Evolutionary conservation across 2,797 vertebrate species (phyloP).

Genomic region (Hemibagrus guttatus): DNA sequence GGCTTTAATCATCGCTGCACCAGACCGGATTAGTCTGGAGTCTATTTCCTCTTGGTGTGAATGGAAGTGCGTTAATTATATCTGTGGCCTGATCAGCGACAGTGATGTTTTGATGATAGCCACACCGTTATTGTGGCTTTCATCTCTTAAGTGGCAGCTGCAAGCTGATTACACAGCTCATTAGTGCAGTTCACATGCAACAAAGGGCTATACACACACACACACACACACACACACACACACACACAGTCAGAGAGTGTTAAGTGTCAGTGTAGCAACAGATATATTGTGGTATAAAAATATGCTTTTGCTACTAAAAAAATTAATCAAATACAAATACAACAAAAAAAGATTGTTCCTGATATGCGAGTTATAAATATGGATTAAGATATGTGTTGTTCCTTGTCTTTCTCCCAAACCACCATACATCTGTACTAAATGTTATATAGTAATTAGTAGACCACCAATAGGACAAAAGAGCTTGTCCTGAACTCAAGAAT

Average conservation of each 20-base stretch:
- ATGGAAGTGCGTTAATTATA: conserved; percentile 59
- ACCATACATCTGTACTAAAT: neutral
- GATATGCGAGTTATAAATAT: neutral
- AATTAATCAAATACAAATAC: neutral
- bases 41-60: conserved; percentile 66
- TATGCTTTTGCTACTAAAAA: neutral
- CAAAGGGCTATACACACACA: conserved; percentile 31
- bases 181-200: conserved; percentile 49
- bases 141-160: conserved; percentile 47
- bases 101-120: conserved; percentile 47
- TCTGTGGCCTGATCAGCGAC: conserved; percentile 29
- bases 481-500: neutral
- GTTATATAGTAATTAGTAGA: neutral
- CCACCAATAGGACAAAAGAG: neutral
- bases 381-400: neutral
- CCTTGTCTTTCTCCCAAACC: neutral
- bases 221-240: conserved; percentile 20
- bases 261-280: neutral
- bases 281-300: neutral
- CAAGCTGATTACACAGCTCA: conserved; percentile 57
- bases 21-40: conserved; percentile 61
- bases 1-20: conserved; percentile 20
- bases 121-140: conserved; percentile 47
- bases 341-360: neutral
- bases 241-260: neutral